These are phyloP conservation scores for Luffia ferchaultella DNA, from an alignment of 2,888 invertebrate species.

Conservation along the genomic window DNA sequence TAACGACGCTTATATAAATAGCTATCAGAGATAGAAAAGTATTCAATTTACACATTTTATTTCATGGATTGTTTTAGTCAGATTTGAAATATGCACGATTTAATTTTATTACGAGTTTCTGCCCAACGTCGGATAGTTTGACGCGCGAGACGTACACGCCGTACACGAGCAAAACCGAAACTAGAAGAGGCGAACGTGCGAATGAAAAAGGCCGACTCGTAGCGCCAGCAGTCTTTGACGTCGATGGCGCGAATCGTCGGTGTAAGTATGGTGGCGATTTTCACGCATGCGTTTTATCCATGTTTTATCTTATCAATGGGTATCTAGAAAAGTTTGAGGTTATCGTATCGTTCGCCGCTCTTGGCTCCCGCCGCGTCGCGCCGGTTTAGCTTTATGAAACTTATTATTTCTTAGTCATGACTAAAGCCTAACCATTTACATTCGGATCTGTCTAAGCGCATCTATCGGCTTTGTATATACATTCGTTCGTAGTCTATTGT, in stretches of 20 bases:
- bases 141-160: constrained; percentile 33
- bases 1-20: constrained; percentile 32
- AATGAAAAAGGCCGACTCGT: constrained; percentile 1
- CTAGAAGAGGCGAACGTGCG: constrained; percentile 30
- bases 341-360: too few species aligned
- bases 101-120: constrained; percentile 37
- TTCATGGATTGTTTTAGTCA: background rate
- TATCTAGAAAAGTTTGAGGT: background rate
- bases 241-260: constrained; percentile 10
- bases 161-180: constrained; percentile 40
- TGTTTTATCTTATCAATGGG: constrained; percentile 2
- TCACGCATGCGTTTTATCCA: constrained; percentile 1
- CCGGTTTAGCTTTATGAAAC: too few species aligned
- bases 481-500: too few species aligned
- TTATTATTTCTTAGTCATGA: too few species aligned
- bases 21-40: constrained; percentile 36
- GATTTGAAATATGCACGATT: too few species aligned
- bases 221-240: constrained; percentile 13
- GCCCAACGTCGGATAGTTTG: constrained; percentile 35
- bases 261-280: constrained; percentile 27
- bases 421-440: too few species aligned
- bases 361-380: too few species aligned
- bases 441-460: too few species aligned
- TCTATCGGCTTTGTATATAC: too few species aligned
- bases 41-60: constrained; percentile 24